Conservation (phyloP, 2,113 vertebrate genomes). For the Lepus europaeus region DNA sequence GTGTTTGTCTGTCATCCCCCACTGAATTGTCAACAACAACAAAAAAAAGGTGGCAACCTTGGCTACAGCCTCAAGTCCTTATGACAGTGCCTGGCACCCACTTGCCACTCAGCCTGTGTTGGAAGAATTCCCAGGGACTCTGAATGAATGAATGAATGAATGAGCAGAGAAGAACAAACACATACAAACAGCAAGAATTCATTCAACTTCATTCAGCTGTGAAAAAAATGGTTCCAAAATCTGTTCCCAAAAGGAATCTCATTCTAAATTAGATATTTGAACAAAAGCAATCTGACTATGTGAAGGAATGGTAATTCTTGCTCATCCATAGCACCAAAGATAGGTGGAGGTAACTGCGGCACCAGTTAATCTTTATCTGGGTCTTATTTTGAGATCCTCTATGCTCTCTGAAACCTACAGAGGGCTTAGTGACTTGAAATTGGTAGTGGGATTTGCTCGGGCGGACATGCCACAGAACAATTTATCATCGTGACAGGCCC, state of each 20-base stretch:
- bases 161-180: neutral
- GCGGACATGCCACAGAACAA: neutral
- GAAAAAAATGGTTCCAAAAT: neutral
- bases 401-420: constrained; percentile 22
- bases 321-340: neutral
- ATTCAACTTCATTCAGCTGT: neutral
- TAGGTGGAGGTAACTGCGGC: neutral
- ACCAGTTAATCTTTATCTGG: neutral
- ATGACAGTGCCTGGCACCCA: too few relatives aligned
- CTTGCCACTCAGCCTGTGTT: neutral
- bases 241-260: neutral
- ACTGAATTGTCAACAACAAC: neutral
- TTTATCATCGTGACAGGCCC: constrained; percentile 67
- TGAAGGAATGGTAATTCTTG: neutral
- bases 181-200: neutral
- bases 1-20: neutral
- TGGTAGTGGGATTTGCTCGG: constrained; percentile 40
- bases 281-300: neutral
- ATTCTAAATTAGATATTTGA: constrained; percentile 8
- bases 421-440: constrained; percentile 21
- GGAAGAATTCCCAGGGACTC: neutral
- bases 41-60: rapidly evolving
- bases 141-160: neutral
- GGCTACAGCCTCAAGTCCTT: neutral
- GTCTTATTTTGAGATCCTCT: neutral